Percentiles rank a stretch among this genome's conserved stretches.
phyloP scores from a whole-genome alignment of 2,113 vertebrate genomes.

The Carollia perspicillata region DNA sequence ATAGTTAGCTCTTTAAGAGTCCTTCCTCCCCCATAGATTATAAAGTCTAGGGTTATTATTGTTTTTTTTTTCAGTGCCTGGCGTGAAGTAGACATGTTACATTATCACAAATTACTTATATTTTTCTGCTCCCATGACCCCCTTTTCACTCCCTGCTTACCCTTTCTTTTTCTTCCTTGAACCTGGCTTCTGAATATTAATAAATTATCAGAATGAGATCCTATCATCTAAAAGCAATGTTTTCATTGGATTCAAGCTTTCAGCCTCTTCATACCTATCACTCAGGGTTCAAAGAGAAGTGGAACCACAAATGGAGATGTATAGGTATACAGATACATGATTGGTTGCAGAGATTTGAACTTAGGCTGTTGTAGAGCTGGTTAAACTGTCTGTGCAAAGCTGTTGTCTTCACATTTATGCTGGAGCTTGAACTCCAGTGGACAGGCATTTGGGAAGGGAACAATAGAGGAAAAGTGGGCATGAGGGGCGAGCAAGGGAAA shows the following conservation, averaged over 20 bases:
- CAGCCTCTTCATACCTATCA: not conserved
- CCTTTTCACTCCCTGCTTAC: not conserved
- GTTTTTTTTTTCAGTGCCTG: not conserved
- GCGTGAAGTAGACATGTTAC: not conserved
- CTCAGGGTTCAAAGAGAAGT: not conserved
- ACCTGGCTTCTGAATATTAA: not conserved
- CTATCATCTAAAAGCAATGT: not conserved
- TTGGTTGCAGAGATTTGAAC: not conserved
- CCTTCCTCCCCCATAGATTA: not conserved
- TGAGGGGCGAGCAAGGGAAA: not conserved
- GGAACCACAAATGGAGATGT: not conserved
- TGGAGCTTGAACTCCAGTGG: not conserved
- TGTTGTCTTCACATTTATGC: not conserved
- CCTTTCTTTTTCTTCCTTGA: conserved; percentile 1
- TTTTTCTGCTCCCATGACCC: not conserved
- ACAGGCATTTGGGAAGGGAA: not conserved
- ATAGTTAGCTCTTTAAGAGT: not conserved
- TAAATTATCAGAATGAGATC: conserved; percentile 1
- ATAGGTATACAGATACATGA: not conserved
- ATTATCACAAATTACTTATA: not conserved
- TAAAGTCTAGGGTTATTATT: not conserved
- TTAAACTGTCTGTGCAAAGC: not conserved
- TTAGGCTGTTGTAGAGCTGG: not conserved
- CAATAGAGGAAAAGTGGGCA: not conserved
- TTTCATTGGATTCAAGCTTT: not conserved